phyloP scores from a whole-genome alignment of 2,888 invertebrate species.

The Troides oblongomaculatus region DNA sequence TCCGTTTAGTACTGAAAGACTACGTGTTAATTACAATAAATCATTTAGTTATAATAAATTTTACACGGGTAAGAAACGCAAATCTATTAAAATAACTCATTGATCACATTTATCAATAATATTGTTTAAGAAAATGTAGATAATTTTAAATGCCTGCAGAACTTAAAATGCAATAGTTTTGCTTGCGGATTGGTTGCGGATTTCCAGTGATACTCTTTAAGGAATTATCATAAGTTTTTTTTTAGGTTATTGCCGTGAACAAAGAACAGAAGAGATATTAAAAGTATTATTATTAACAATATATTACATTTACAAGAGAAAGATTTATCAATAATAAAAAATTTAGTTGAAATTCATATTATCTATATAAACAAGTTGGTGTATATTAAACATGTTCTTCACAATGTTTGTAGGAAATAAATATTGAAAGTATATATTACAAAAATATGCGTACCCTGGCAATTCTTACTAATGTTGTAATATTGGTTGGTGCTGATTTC shows the following conservation, averaged over 20 bases:
- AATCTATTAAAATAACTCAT: neutral
- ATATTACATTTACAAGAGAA: too few species aligned
- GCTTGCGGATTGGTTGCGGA: neutral
- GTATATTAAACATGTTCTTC: neutral
- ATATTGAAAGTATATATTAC: neutral
- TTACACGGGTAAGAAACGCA: neutral
- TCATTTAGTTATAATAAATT: neutral
- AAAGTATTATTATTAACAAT: too few species aligned
- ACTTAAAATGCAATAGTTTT: neutral
- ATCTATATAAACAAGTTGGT: neutral
- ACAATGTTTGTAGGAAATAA: neutral
- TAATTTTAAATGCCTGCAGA: neutral
- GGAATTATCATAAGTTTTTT: neutral
- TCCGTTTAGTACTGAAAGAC: neutral
- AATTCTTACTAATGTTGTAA: conserved; percentile 30
- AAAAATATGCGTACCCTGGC: neutral
- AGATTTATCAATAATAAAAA: too few species aligned
- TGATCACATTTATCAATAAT: neutral
- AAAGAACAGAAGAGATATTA: too few species aligned
- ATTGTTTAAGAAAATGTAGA: neutral
- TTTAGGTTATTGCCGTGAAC: neutral
- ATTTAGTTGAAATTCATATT: too few species aligned
- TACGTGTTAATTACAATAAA: neutral
- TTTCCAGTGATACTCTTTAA: neutral
- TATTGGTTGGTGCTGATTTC: conserved; percentile 56